Percentiles rank a stretch among this genome's conserved stretches.
Conservation (phyloP, 2,888 invertebrate genomes). For the Clistopyga incitator region DNA sequence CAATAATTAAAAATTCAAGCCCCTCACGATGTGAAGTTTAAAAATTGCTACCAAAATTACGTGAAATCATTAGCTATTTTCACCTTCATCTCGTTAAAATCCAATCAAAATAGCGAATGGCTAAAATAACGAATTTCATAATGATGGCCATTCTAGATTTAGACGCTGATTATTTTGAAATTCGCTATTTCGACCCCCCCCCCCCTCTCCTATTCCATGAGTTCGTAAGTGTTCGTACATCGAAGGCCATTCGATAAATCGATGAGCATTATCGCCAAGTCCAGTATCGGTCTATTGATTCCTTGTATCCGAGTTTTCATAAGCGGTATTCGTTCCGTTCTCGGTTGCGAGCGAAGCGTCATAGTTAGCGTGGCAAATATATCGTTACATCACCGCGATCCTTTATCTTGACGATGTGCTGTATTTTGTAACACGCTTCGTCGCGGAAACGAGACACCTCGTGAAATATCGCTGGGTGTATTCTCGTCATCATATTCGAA, state of each 20-base stretch:
- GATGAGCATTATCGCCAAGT: constrained; percentile 67
- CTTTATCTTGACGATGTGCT: constrained; percentile 24
- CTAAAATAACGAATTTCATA: too few species aligned
- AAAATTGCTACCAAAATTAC: too few species aligned
- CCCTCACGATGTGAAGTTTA: too few species aligned
- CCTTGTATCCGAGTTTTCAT: background rate
- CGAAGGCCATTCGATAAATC: constrained; percentile 69
- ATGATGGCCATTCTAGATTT: too few species aligned
- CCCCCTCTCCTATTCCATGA: background rate
- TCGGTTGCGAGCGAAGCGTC: background rate
- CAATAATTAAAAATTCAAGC: too few species aligned
- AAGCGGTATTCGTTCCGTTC: background rate
- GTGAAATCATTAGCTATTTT: too few species aligned
- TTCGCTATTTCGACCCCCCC: too few species aligned
- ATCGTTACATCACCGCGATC: constrained; percentile 33
- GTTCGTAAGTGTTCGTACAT: constrained; percentile 14
- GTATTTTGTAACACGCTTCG: constrained; percentile 8
- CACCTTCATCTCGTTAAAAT: too few species aligned
- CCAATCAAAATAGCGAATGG: too few species aligned
- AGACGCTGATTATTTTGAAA: too few species aligned
- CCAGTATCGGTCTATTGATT: constrained; percentile 70
- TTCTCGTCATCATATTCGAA: background rate
- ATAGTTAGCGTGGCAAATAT: constrained; percentile 11
- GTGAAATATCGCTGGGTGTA: background rate
- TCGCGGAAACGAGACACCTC: constrained; percentile 54